These are phyloP conservation scores for Monodelphis domestica DNA, from an alignment of 2,797 vertebrate species.

Conservation along the genomic window DNA sequence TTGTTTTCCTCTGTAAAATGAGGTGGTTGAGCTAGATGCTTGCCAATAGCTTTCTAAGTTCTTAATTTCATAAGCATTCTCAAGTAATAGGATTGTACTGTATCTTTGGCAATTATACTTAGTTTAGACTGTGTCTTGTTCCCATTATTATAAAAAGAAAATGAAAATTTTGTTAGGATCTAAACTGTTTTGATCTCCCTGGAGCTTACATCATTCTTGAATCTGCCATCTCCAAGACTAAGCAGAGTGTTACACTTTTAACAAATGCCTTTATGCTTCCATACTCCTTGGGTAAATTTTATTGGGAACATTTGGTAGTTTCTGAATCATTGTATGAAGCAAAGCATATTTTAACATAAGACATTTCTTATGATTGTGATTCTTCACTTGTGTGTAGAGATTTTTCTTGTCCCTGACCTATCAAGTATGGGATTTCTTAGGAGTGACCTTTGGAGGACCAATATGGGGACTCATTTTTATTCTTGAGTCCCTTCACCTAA, in stretches of 20 bases:
- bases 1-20: background rate
- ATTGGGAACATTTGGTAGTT: constrained; percentile 41
- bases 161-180: constrained; percentile 61
- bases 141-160: constrained; percentile 53
- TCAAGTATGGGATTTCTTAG: constrained; percentile 20
- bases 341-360: constrained; percentile 20
- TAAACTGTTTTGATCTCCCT: constrained; percentile 60
- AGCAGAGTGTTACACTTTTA: background rate
- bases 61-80: constrained; percentile 14
- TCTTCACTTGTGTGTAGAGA: background rate
- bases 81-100: constrained; percentile 48
- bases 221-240: constrained; percentile 46
- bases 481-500: background rate
- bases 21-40: background rate
- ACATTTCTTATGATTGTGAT: background rate
- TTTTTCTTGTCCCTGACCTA: background rate
- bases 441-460: background rate
- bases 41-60: background rate
- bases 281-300: constrained; percentile 43
- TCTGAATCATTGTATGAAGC: constrained; percentile 17
- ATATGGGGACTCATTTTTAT: background rate
- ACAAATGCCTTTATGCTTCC: constrained; percentile 9
- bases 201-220: constrained; percentile 33
- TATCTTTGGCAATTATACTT: constrained; percentile 50
- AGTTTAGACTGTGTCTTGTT: constrained; percentile 58